Evolutionary conservation across 2,113 vertebrate genomes (phyloP).

Genomic region (Lipophrys pholis): DNA sequence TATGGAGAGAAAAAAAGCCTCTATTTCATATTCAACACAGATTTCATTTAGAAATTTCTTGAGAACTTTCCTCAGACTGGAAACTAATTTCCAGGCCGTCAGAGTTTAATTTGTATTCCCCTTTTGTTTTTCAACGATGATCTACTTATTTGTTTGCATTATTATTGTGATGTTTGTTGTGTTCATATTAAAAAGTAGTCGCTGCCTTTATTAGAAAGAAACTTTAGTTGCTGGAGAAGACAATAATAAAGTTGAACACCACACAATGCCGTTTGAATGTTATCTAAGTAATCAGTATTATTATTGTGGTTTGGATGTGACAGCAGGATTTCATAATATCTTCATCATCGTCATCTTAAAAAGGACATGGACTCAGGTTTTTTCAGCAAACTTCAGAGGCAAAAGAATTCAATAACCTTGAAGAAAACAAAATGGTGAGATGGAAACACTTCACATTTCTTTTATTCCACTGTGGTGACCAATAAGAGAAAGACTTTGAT

Average conservation of each 20-base stretch:
- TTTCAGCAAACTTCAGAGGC: too few relatives aligned
- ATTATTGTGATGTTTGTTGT: constrained; percentile 5
- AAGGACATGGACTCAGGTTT: too few relatives aligned
- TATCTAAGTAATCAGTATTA: constrained; percentile 3
- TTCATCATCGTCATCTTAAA: not conserved
- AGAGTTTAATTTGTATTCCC: not conserved
- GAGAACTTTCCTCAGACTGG: too few relatives aligned
- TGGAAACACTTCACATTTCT: too few relatives aligned
- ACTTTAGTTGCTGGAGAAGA: not conserved
- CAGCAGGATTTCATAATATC: not conserved
- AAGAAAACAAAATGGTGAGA: too few relatives aligned
- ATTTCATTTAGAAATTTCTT: too few relatives aligned
- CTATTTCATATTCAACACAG: too few relatives aligned
- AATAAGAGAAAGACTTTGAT: not conserved
- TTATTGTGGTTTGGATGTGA: not conserved
- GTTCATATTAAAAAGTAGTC: not conserved
- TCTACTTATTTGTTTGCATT: not conserved
- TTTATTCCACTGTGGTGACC: too few relatives aligned
- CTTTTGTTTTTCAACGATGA: not conserved
- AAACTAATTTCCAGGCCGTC: not conserved
- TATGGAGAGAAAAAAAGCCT: too few relatives aligned
- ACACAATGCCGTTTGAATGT: constrained; percentile 5
- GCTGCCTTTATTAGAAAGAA: constrained; percentile 6
- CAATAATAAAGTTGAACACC: constrained; percentile 5
- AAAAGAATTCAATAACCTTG: too few relatives aligned